Evolutionary conservation across 1,140 invertebrate species (phyloP), one percentile per base, ranked within the genome.

Genomic region (Drosophila nebulosa): DNA sequence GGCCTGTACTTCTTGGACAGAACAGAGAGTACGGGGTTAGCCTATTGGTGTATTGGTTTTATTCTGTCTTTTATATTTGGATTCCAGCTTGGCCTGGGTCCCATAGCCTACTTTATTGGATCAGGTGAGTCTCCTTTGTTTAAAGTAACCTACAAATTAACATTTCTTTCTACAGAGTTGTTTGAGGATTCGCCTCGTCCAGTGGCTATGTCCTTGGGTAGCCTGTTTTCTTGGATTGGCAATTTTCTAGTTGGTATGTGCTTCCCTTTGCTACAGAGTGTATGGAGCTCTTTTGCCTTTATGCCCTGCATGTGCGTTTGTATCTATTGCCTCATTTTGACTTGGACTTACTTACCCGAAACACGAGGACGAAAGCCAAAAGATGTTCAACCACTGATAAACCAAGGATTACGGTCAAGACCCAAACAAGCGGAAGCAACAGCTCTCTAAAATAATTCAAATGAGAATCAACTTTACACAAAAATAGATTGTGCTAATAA

Each of bases 201-300:
- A 0, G 94, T 94, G 42, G 97, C 96, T 26, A 98, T 98, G 95
- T 95, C 97, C 42, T 92, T 98, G 62, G 97, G 97, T 7, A 97
- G 97, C 57, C 93, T 97, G 62, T 95, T 95, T 50, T 98, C 98
- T 90, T 98, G 97, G 97, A 93, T 94, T 9, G 95, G 95, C 16
- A 98, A 98, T 91, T 97, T 98, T 81, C 70, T 96, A 0, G 95
- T 98, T 46, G 97, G 95, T 16, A 94, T 97, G 93, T 92, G 93
- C 22, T 97, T 97, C 92, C 95, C 95, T 4, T 85, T 92, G 4
- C 89, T 97, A 59, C 93, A 95, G 64, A 83, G 66, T 9, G 42
- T 86, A 26, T 93, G 96, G 30, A 94, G 95, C 6, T 88, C 95
- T 3, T 94, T 93, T 60, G 94, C 94, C 1, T 97, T 96, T 83